Conservation (phyloP, 2,113 vertebrate genomes). For the Corythaixoides concolor region DNA sequence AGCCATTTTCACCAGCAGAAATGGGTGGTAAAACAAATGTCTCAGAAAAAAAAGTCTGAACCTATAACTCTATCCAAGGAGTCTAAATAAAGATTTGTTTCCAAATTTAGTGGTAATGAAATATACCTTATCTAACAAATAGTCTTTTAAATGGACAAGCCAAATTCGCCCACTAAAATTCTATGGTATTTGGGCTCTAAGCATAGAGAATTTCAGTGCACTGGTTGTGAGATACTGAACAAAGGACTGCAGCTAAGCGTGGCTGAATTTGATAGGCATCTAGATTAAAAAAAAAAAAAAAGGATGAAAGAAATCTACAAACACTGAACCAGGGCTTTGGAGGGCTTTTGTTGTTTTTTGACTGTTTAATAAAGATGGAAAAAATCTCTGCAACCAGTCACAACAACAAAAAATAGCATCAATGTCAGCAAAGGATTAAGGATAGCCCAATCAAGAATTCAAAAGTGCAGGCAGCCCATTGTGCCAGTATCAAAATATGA, state of each 20-base stretch:
- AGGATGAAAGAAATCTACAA: slow-evolving; percentile 47
- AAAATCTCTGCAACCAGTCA: slow-evolving; percentile 15
- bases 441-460: slow-evolving; percentile 17
- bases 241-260: slow-evolving; percentile 50
- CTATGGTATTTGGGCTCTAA: background rate
- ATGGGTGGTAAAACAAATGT: background rate
- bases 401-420: slow-evolving; percentile 25
- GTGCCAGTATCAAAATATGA: background rate
- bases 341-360: slow-evolving; percentile 17
- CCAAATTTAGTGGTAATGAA: background rate
- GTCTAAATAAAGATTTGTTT: background rate
- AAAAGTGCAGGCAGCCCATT: background rate
- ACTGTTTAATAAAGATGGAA: slow-evolving; percentile 1
- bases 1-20: background rate
- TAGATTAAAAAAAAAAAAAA: background rate
- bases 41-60: background rate
- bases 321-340: slow-evolving; percentile 17
- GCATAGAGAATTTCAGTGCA: background rate
- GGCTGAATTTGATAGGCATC: slow-evolving; percentile 50
- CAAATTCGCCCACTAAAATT: background rate
- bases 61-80: background rate
- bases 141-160: background rate
- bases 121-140: background rate
- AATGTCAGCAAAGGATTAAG: slow-evolving; percentile 32
- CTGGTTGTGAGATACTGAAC: slow-evolving; percentile 12